Evolutionary conservation across 2,113 vertebrate species (phyloP), one percentile per base, ranked within the genome.

Genomic region (Semicossyphus pulcher): DNA sequence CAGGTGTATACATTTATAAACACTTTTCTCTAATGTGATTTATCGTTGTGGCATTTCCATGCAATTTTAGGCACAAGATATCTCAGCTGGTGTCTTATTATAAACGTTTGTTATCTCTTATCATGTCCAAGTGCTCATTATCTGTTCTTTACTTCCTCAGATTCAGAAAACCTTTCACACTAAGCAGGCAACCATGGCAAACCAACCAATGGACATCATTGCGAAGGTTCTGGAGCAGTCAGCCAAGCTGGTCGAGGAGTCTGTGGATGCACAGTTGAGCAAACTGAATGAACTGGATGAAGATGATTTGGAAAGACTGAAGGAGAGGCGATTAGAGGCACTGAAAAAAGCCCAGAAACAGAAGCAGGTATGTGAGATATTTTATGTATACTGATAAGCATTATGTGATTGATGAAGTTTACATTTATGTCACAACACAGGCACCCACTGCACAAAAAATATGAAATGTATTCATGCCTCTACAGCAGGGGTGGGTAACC

Each of bases 341-440:
- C 91, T 99, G 12, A 97, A 94, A 84, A 99, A 97, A 90, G 93
- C 95, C 7, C 97, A 99, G 74, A 96, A 97, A 89, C 97, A 98
- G 89, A 99, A 99, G 94, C 97, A 99, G 94, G 98, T 98, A 23
- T 29, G 64, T 72, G 36, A 5, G 18, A 36, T 11, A 16, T 36
- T 48, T 28, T 47, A 2, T 56, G 29, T 10, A 1, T 54, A 41
- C 29, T 20, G n/a, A 14, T 41, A n/a, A n/a, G n/a, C n/a, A 28
- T 42, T n/a, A 7, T 44, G 9, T 44, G 25, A n/a, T n/a, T n/a
- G n/a, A n/a, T n/a, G n/a, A n/a, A n/a, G n/a, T n/a, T n/a, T n/a
- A n/a, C n/a, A n/a, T n/a, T n/a, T n/a, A n/a, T n/a, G n/a, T n/a
- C n/a, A n/a, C n/a, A n/a, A n/a, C n/a, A n/a, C n/a, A n/a, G n/a